Evolutionary conservation across 2,797 vertebrate species (phyloP).

Genomic region (Dendrocincla fuliginosa): DNA sequence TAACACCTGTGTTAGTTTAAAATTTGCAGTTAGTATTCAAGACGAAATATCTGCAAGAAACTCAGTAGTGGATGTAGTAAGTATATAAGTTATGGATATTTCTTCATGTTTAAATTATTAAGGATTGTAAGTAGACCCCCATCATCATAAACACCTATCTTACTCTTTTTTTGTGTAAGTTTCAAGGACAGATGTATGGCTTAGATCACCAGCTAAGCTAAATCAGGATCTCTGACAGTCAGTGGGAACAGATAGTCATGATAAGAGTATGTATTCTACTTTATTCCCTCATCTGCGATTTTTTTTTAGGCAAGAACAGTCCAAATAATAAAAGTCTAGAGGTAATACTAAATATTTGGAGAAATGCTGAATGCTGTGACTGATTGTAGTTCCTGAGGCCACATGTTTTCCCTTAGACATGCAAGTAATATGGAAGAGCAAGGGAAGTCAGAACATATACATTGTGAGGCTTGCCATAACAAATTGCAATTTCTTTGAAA

Average conservation of each 20-base stretch:
- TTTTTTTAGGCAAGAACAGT: neutral
- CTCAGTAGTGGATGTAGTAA: neutral
- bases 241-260: neutral
- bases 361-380: neutral
- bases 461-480: neutral
- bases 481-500: neutral
- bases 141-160: neutral
- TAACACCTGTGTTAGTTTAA: neutral
- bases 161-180: neutral
- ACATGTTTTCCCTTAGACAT: neutral
- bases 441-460: neutral
- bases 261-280: neutral
- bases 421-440: neutral
- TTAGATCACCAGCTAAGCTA: neutral
- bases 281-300: neutral
- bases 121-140: neutral
- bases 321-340: neutral
- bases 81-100: neutral
- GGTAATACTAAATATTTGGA: neutral
- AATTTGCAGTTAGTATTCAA: neutral
- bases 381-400: neutral
- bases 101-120: neutral
- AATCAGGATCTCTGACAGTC: neutral
- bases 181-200: neutral
- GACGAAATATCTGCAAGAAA: neutral